These are phyloP conservation scores for Diprion similis DNA, from an alignment of 1,140 invertebrate genomes.

Conservation along the genomic window DNA sequence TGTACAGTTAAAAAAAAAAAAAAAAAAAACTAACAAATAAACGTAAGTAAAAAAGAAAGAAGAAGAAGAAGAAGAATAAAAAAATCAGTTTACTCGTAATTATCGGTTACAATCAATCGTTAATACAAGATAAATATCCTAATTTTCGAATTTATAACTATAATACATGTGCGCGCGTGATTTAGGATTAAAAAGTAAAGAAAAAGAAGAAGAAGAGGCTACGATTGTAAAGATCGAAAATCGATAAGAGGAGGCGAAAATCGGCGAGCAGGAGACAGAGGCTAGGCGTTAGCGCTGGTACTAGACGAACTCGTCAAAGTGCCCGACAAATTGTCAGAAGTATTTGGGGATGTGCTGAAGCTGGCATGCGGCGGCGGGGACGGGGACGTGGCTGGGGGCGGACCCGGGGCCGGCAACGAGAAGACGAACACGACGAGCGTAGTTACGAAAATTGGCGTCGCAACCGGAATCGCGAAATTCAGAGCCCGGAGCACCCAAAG, in stretches of 20 bases:
- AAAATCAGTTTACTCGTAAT: no score
- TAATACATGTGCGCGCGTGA: no score
- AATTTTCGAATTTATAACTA: no score
- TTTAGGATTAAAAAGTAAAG: no score
- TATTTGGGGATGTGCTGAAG: constrained; percentile 55
- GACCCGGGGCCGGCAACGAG: constrained; percentile 32
- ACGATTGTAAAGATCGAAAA: no score
- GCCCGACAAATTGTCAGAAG: constrained; percentile 57
- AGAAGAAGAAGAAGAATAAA: no score
- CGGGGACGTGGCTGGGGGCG: constrained; percentile 21
- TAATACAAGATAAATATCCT: no score
- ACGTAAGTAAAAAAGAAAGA: no score
- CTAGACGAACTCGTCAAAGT: constrained; percentile 53
- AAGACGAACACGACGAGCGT: constrained; percentile 29
- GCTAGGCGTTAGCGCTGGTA: constrained; percentile 27
- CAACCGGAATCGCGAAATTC: constrained; percentile 56
- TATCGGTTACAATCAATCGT: no score
- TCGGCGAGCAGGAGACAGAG: not conserved
- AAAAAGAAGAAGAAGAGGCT: no score
- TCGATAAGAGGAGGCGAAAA: not conserved
- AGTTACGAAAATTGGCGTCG: constrained; percentile 47
- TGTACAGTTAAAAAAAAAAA: no score
- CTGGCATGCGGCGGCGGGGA: constrained; percentile 50
- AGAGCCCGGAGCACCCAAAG: constrained; percentile 50
- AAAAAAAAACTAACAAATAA: no score